Conservation (phyloP, 2,888 invertebrate species). For the Plagodis pulveraria region DNA sequence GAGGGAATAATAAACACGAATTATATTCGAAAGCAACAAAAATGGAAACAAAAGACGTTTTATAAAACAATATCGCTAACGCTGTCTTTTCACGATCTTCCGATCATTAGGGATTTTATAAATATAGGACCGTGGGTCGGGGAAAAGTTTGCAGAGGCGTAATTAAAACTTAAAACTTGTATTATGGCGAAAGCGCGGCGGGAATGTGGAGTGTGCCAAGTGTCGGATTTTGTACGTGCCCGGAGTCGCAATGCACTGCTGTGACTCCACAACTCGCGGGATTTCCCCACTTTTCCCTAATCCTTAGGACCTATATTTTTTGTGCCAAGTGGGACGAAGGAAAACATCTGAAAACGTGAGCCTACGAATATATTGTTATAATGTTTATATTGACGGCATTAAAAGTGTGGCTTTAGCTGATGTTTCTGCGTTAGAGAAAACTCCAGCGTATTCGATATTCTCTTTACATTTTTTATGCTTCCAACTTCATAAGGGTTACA, state of each 20-base stretch:
- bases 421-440: too few relatives aligned
- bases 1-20: constrained; percentile 44
- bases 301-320: constrained; percentile 45
- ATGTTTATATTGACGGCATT: constrained; percentile 14
- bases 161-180: constrained; percentile 82
- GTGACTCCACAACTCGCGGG: constrained; percentile 41
- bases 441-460: too few relatives aligned
- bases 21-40: constrained; percentile 34
- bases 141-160: constrained; percentile 62
- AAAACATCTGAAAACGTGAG: constrained; percentile 14
- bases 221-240: constrained; percentile 79
- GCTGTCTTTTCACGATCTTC: constrained; percentile 36
- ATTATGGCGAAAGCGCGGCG: constrained; percentile 63
- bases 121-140: constrained; percentile 42
- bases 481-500: constrained; percentile 4
- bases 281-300: constrained; percentile 50
- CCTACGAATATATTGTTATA: constrained; percentile 10
- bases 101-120: constrained; percentile 49
- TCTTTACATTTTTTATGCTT: neutral
- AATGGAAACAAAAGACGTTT: constrained; percentile 45
- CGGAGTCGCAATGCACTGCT: constrained; percentile 63
- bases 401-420: neutral
- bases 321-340: constrained; percentile 36
- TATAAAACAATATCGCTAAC: constrained; percentile 48
- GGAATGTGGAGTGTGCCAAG: constrained; percentile 75